Percentiles rank a stretch among this genome's conserved stretches.
Conservation (phyloP, 2,797 vertebrate species). For the Xiphophorus birchmanni region DNA sequence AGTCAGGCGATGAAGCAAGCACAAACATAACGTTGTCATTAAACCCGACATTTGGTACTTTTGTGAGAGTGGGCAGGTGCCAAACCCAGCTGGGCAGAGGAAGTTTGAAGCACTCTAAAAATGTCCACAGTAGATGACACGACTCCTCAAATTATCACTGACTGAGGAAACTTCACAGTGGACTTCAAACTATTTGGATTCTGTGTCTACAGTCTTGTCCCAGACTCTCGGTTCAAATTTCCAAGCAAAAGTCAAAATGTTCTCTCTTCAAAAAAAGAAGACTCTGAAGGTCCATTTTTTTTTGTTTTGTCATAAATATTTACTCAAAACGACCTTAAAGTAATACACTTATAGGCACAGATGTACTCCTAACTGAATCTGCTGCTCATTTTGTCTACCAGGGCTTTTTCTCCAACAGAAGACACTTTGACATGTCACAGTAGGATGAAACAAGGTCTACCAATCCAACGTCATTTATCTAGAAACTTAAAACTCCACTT, state of each 20-base stretch:
- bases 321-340: neutral
- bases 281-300: neutral
- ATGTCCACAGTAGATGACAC: neutral
- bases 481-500: constrained; percentile 14
- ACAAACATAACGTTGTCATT: neutral
- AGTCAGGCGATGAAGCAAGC: neutral
- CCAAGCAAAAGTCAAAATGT: neutral
- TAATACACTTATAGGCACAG: neutral
- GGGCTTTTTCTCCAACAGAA: neutral
- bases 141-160: neutral
- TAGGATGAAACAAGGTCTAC: neutral
- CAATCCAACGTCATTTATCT: constrained; percentile 1
- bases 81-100: neutral
- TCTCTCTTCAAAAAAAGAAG: neutral
- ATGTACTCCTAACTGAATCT: neutral
- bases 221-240: neutral
- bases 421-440: constrained; percentile 6
- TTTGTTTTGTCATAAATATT: neutral
- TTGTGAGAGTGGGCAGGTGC: neutral
- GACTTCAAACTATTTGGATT: neutral
- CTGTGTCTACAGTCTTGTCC: neutral
- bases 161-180: neutral
- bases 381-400: neutral
- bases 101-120: neutral
- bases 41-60: neutral